phyloP scores from a whole-genome alignment of 2,888 invertebrate species.

The Mimachlamys varia region DNA sequence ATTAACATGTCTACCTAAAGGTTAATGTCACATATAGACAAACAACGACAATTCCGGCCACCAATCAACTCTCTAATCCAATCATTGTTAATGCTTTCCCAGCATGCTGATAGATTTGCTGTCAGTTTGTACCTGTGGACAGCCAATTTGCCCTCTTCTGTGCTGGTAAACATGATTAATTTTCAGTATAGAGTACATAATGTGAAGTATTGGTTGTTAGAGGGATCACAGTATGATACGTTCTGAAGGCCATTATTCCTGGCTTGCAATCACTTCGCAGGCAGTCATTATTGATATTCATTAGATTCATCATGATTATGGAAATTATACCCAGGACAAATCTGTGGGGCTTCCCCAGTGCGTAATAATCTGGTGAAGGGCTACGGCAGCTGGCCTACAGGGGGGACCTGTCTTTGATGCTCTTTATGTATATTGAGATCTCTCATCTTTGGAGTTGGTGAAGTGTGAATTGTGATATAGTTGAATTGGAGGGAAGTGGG shows the following conservation, averaged over 20 bases:
- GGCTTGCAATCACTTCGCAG: neutral
- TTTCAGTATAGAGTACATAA: neutral
- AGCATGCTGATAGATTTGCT: neutral
- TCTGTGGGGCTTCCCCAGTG: neutral
- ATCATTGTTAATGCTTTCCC: neutral
- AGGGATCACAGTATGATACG: neutral
- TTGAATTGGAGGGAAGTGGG: neutral
- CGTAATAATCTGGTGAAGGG: neutral
- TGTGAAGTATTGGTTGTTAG: neutral
- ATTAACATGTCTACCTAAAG: no score
- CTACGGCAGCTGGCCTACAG: neutral
- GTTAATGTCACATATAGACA: no score
- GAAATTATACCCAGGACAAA: conserved; percentile 9
- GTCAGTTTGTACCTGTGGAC: neutral
- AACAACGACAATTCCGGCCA: neutral
- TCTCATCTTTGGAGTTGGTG: neutral
- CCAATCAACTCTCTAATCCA: neutral
- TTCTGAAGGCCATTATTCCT: no score
- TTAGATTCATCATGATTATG: conserved; percentile 18
- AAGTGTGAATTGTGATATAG: neutral
- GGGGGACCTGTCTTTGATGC: neutral
- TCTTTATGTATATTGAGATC: neutral
- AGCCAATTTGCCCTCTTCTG: neutral
- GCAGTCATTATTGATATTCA: neutral
- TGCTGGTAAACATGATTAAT: neutral